Base-by-base conservation (phyloP, 2,797 vertebrate genomes). In the Mergus octosetaceus region DNA sequence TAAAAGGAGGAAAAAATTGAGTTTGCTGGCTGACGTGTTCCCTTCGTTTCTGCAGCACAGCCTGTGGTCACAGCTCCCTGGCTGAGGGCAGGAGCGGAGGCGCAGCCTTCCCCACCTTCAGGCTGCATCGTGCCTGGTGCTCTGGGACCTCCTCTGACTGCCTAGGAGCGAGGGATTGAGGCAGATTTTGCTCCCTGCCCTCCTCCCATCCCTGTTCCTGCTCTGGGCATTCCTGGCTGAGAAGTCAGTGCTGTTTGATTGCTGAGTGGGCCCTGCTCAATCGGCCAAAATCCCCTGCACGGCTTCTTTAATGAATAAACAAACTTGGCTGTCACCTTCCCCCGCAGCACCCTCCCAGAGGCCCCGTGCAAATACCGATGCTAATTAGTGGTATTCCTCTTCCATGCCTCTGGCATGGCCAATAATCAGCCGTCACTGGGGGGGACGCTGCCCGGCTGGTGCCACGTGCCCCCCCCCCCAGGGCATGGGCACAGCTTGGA, bases 291-390 rank as follows among this genome's bases (percentile, higher is more conserved):
- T 82, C 77, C 87, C 80, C 85, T 75, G 68, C 68, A 85, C 62
- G 75, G 58, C 75, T 92, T 68, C 90, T 90, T 71, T 73, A 87
- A 91, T 96, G 90, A 92, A 94, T 92, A 79, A 93, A 90, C 54
- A 70, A 87, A 76, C 61, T 47, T 49, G 53, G 87, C 70, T 62
- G 34, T 61, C 66, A 36, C 85, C 85, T 91, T 95, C 54, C 69
- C 87, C 87, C 75, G 53, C 45, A 87, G 79, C 70, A n/a, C 70
- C 60, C 41, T 94, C 87, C 95, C 69, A 51, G 74, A 58, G 69
- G 53, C 92, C n/a, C 83, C 32, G 32, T 85, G 85, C 93, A 93
- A 95, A 94, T 85, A 73, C 94, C 81, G 16, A 22, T 66, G 79
- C 86, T 94, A 92, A 75, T 90, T 90, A 93, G 89, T 41, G 17